A percentile compares a stretch with the other conserved stretches of the same genome.
Conservation (phyloP, 2,888 invertebrate species). For the Sympetrum striolatum region DNA sequence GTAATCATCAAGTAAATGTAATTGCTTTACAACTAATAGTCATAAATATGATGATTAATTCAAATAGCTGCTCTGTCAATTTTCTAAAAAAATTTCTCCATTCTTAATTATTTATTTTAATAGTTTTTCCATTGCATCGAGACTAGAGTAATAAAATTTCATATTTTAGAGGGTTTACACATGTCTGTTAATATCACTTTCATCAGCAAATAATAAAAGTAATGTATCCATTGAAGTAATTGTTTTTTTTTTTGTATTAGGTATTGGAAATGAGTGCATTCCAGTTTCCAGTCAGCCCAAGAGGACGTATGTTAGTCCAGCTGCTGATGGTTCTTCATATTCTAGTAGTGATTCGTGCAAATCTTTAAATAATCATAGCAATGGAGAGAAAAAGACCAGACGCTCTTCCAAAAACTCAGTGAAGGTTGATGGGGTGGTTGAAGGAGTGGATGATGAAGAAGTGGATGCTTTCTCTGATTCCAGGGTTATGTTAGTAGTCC, state of each 20-base stretch:
- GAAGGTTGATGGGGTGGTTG: constrained; percentile 22
- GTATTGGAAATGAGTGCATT: background rate
- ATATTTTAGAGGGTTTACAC: too few relatives aligned
- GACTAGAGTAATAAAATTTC: too few relatives aligned
- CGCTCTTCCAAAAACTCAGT: background rate
- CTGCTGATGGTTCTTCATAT: background rate
- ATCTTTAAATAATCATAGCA: background rate
- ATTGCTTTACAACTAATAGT: too few relatives aligned
- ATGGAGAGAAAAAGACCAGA: background rate
- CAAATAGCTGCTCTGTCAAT: too few relatives aligned
- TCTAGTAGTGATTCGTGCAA: background rate
- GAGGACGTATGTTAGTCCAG: background rate
- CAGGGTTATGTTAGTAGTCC: background rate
- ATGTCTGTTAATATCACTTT: too few relatives aligned
- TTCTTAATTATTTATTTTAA: too few relatives aligned
- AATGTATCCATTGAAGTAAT: too few relatives aligned
- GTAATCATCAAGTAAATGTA: too few relatives aligned
- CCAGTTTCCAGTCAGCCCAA: constrained; percentile 26
- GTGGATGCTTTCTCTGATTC: constrained; percentile 25
- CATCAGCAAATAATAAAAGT: too few relatives aligned
- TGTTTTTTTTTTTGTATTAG: background rate
- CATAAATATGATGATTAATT: too few relatives aligned
- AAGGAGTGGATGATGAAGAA: constrained; percentile 24
- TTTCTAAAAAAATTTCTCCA: too few relatives aligned
- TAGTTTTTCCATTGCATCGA: too few relatives aligned